These are phyloP conservation scores for Eledone cirrhosa DNA, from an alignment of 2,888 invertebrate species.

Conservation along the genomic window DNA sequence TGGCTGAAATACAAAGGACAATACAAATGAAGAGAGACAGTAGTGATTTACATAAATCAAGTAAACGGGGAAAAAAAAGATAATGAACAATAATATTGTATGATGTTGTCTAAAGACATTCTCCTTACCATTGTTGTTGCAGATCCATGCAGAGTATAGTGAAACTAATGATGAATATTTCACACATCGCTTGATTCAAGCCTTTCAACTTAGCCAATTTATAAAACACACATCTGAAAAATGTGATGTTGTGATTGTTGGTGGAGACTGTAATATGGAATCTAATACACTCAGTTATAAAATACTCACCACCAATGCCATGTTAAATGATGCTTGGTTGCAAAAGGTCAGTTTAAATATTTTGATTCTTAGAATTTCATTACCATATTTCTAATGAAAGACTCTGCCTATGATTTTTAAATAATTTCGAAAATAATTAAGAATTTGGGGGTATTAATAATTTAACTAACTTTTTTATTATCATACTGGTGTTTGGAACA, in stretches of 20 bases:
- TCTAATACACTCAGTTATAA: constrained; percentile 76
- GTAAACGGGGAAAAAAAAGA: no score
- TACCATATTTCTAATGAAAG: no score
- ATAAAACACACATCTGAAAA: constrained; percentile 81
- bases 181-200: constrained; percentile 91
- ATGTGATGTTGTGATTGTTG: constrained; percentile 84
- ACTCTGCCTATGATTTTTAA: no score
- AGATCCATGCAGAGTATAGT: constrained; percentile 96
- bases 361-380: constrained; percentile 27
- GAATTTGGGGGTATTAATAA: no score
- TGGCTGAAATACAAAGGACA: no score
- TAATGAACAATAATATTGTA: no score
- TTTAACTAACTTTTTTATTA: no score
- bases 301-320: constrained; percentile 69
- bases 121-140: no score
- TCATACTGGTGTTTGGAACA: background rate
- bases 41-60: no score
- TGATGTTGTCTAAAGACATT: background rate
- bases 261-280: constrained; percentile 93
- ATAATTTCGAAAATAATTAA: background rate
- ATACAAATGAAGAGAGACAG: no score
- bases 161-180: constrained; percentile 82
- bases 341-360: constrained; percentile 50
- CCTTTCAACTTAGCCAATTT: constrained; percentile 94
- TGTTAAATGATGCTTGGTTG: constrained; percentile 62